A percentile compares a stretch with the other conserved stretches of the same genome.
These are phyloP conservation scores for Ceratitis capitata DNA, from an alignment of 1,140 invertebrate species.

Conservation along the genomic window DNA sequence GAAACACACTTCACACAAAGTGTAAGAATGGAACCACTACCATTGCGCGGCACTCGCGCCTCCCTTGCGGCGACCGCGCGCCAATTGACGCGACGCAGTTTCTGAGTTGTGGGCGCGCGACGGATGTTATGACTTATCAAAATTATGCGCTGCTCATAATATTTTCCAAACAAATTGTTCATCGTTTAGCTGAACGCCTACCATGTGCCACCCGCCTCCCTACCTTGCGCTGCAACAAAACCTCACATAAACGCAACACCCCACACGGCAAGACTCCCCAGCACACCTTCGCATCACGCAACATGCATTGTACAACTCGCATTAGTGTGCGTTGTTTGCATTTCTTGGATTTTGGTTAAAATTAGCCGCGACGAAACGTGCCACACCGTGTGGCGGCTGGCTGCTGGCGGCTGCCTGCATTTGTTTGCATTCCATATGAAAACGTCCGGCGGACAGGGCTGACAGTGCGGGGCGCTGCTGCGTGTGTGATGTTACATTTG, in stretches of 20 bases:
- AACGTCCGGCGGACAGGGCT: too few relatives aligned
- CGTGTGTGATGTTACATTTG: constrained; percentile 1
- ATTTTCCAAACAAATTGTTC: constrained; percentile 35
- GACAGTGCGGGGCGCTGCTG: background rate
- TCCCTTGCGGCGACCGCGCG: background rate
- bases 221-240: too few relatives aligned
- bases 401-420: background rate
- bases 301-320: too few relatives aligned
- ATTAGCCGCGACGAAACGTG: constrained; percentile 27
- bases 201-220: too few relatives aligned
- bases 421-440: constrained; percentile 15
- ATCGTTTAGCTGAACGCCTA: background rate
- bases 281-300: background rate
- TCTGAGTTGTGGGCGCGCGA: background rate
- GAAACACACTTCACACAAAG: background rate
- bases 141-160: constrained; percentile 34
- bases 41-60: background rate
- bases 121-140: constrained; percentile 38
- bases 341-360: constrained; percentile 36
- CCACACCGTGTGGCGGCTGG: constrained; percentile 4
- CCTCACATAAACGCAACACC: too few relatives aligned
- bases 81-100: background rate
- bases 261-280: too few relatives aligned
- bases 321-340: background rate
- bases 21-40: background rate